A percentile compares a stretch with the other conserved stretches of the same genome.
Evolutionary conservation across 2,113 vertebrate species (phyloP).

Genomic region (Sorex araneus): DNA sequence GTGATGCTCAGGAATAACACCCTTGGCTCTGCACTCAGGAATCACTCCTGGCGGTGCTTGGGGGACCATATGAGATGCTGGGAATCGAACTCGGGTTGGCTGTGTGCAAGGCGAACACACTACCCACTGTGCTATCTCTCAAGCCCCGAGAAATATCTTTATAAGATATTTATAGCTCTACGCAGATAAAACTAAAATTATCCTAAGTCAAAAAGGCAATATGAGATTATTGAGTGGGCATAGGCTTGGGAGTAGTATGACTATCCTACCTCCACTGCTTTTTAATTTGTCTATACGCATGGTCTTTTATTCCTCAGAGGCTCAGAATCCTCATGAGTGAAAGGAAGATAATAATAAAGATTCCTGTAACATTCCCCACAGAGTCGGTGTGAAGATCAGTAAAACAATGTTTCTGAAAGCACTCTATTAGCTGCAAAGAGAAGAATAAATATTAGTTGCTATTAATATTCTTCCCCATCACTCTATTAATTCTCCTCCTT

Average conservation of each 20-base stretch:
- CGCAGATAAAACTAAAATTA: too few species aligned
- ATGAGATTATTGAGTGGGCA: not conserved
- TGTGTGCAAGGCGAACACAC: too few species aligned
- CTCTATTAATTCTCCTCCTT: constrained; percentile 31
- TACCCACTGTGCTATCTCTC: too few species aligned
- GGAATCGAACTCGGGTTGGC: too few species aligned
- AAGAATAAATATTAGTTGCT: constrained; percentile 53
- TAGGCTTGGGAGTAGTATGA: not conserved
- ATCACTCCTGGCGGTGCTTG: too few species aligned
- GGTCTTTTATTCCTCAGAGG: not conserved
- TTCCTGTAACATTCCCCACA: not conserved
- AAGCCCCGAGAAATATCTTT: too few species aligned
- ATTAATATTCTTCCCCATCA: constrained; percentile 27
- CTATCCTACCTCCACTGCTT: not conserved
- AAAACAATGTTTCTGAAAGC: constrained; percentile 22
- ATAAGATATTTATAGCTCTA: too few species aligned
- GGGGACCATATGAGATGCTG: too few species aligned
- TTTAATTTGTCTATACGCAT: not conserved
- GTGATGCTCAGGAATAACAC: too few species aligned
- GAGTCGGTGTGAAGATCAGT: not conserved
- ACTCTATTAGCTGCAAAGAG: constrained; percentile 46
- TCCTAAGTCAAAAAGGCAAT: not conserved
- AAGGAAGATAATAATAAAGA: not conserved
- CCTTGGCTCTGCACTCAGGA: too few species aligned
- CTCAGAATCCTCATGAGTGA: not conserved